phyloP scores from a whole-genome alignment of 1,140 invertebrate genomes.

The Trichonephila clavipes region DNA sequence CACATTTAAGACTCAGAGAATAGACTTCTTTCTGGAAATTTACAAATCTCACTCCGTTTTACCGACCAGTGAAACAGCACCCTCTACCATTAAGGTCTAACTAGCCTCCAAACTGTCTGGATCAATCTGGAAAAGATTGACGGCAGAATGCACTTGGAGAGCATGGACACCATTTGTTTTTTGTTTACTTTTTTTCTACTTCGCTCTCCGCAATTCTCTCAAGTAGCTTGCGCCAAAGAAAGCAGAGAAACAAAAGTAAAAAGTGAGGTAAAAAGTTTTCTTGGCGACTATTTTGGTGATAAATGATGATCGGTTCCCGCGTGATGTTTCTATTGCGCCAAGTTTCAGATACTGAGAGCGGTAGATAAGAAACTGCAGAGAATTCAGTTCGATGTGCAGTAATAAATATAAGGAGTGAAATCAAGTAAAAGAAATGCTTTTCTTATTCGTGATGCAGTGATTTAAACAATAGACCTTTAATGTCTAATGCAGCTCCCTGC shows the following conservation, averaged over 20 bases:
- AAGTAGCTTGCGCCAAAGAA: conserved; percentile 17
- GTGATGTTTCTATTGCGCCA: conserved; percentile 41
- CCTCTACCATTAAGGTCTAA: conserved; percentile 43
- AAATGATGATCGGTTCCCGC: conserved; percentile 55
- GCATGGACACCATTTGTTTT: neutral
- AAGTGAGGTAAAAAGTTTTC: conserved; percentile 38
- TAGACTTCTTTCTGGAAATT: neutral
- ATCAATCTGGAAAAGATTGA: conserved; percentile 56
- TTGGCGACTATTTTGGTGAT: conserved; percentile 43
- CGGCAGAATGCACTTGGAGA: conserved; percentile 43
- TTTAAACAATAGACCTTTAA: neutral
- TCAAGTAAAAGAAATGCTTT: neutral
- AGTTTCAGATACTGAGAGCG: conserved; percentile 16
- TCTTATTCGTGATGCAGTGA: neutral
- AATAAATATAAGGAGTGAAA: conserved; percentile 31
- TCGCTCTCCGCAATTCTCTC: conserved; percentile 29
- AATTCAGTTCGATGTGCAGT: conserved; percentile 9
- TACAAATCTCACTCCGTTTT: conserved; percentile 1
- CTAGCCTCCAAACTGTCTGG: conserved; percentile 39
- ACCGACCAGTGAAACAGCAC: neutral
- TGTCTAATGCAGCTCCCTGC: neutral
- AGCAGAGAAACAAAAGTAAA: conserved; percentile 34
- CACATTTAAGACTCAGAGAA: too few species aligned
- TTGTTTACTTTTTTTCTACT: conserved; percentile 24
- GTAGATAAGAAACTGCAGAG: conserved; percentile 20